These are phyloP conservation scores for Augiades crinisus DNA, from an alignment of 2,888 invertebrate species.

Conservation along the genomic window DNA sequence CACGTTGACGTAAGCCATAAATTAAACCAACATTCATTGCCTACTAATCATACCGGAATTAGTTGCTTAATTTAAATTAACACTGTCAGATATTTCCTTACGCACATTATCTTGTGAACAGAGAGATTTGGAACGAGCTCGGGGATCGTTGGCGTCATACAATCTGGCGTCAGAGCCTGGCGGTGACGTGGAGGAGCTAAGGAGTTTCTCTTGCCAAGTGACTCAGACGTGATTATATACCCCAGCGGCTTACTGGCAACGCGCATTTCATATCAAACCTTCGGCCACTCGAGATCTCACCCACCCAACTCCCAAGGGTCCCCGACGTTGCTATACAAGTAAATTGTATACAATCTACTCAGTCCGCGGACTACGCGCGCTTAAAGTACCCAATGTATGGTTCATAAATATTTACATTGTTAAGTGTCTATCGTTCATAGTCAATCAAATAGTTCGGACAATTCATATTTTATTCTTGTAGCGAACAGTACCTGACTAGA, in stretches of 20 bases:
- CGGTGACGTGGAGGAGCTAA: conserved; percentile 53
- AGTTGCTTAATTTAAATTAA: neutral
- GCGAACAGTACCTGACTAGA: no score
- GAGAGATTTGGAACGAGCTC: conserved; percentile 23
- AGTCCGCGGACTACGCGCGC: no score
- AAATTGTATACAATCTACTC: neutral
- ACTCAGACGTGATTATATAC: conserved; percentile 68
- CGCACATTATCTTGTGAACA: conserved; percentile 16
- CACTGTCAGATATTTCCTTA: conserved; percentile 6
- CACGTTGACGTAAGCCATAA: neutral
- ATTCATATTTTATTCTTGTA: no score
- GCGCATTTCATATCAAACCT: conserved; percentile 54
- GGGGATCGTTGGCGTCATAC: conserved; percentile 52
- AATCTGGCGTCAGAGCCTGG: conserved; percentile 52
- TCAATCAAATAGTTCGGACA: no score
- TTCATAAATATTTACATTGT: no score
- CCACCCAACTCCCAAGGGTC: no score
- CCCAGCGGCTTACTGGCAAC: conserved; percentile 43
- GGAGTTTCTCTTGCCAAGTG: conserved; percentile 66
- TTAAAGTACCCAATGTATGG: no score
- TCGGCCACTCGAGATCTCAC: conserved; percentile 30
- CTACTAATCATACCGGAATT: conserved; percentile 6
- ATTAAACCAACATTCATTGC: neutral
- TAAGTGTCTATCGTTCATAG: no score
- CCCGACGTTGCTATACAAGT: no score